These are phyloP conservation scores for Tanytarsus gracilentus DNA, from an alignment of 2,888 invertebrate species.

Conservation along the genomic window DNA sequence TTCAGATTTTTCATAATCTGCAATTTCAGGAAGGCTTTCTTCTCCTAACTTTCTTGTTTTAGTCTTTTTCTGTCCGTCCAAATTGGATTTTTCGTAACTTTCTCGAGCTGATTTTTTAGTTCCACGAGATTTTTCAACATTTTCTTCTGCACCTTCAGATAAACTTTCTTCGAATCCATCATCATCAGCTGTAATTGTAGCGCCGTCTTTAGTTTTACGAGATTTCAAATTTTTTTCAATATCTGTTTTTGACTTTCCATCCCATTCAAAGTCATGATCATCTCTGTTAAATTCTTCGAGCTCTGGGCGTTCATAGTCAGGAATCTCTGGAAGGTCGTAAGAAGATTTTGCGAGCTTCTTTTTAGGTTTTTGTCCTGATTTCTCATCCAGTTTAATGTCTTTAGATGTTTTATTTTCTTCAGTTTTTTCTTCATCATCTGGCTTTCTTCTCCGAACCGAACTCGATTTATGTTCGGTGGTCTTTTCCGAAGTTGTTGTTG, in stretches of 20 bases:
- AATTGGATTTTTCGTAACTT: neutral
- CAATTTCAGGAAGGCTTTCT: constrained; percentile 33
- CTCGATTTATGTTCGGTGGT: too few relatives aligned
- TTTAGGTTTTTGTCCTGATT: constrained; percentile 35
- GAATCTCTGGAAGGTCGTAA: constrained; percentile 48
- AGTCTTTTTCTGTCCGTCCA: neutral
- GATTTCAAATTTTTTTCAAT: neutral
- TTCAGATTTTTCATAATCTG: constrained; percentile 47
- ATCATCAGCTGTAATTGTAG: neutral
- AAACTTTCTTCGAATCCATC: neutral
- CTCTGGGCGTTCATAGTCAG: constrained; percentile 62
- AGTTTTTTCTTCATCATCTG: neutral
- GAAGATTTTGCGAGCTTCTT: constrained; percentile 43
- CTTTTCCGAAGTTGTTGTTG: too few relatives aligned
- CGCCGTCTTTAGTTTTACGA: neutral
- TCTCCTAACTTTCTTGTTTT: too few relatives aligned
- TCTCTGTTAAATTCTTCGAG: constrained; percentile 54
- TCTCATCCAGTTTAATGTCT: too few relatives aligned
- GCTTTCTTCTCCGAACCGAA: neutral
- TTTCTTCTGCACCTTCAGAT: neutral
- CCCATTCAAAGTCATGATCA: constrained; percentile 31
- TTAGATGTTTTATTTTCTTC: constrained; percentile 38
- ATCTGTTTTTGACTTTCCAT: neutral
- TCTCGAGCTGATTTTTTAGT: neutral
- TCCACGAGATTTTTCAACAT: neutral